These are phyloP conservation scores for Maconellicoccus hirsutus DNA, from an alignment of 1,140 invertebrate genomes.

Conservation along the genomic window DNA sequence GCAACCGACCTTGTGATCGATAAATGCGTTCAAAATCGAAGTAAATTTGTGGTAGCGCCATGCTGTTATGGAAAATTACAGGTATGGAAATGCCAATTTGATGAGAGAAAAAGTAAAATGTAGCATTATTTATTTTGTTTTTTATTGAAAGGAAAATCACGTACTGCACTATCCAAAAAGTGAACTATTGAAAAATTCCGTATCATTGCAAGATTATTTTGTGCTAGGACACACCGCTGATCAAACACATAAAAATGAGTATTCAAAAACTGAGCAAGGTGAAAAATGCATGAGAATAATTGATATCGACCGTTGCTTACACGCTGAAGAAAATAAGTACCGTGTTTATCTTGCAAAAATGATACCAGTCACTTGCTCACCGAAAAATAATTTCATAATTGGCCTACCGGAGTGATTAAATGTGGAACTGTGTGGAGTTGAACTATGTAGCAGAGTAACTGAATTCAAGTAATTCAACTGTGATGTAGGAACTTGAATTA, in stretches of 20 bases:
- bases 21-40: slow-evolving; percentile 60
- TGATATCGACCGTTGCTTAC: slow-evolving; percentile 68
- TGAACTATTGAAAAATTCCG: slow-evolving; percentile 38
- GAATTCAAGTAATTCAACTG: no score
- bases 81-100: slow-evolving; percentile 30
- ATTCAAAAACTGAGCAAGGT: slow-evolving; percentile 54
- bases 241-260: slow-evolving; percentile 60
- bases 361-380: slow-evolving; percentile 67
- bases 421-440: no score
- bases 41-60: slow-evolving; percentile 80
- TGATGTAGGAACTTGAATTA: no score
- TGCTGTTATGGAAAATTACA: slow-evolving; percentile 88
- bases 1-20: slow-evolving; percentile 86
- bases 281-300: slow-evolving; percentile 74
- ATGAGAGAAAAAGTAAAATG: no score
- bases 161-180: slow-evolving; percentile 60
- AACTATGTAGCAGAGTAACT: no score
- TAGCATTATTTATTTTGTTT: neutral
- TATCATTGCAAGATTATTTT: slow-evolving; percentile 55
- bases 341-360: slow-evolving; percentile 60
- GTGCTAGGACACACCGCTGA: slow-evolving; percentile 78
- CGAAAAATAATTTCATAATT: slow-evolving; percentile 86
- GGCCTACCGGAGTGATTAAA: slow-evolving; percentile 41
- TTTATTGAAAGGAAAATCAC: slow-evolving; percentile 40
- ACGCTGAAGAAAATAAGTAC: slow-evolving; percentile 64